phyloP scores from a whole-genome alignment of 2,797 vertebrate genomes.

The Anas capensis region DNA sequence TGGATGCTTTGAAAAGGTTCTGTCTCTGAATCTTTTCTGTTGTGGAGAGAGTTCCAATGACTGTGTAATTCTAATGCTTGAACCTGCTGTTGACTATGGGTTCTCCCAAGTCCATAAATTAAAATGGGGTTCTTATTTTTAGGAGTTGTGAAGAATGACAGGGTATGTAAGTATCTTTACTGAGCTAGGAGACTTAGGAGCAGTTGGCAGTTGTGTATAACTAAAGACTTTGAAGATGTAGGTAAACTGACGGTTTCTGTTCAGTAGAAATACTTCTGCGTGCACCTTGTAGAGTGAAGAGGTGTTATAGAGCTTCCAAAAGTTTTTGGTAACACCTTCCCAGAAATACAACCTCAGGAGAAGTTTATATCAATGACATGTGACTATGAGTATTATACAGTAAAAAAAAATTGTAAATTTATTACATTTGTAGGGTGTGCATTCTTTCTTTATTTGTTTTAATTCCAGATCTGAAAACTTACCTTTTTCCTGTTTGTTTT shows the following conservation, averaged over 20 bases:
- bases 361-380: not conserved
- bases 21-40: not conserved
- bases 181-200: not conserved
- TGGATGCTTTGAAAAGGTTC: not conserved
- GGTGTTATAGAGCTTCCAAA: not conserved
- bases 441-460: not conserved
- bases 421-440: not conserved
- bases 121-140: not conserved
- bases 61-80: not conserved
- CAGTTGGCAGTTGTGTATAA: not conserved
- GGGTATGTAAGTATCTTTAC: fast-evolving
- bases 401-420: not conserved
- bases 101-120: not conserved
- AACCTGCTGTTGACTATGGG: fast-evolving
- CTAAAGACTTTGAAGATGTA: not conserved
- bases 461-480: constrained; percentile 51
- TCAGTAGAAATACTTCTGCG: not conserved
- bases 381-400: not conserved
- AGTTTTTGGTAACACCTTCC: not conserved
- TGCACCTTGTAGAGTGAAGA: not conserved
- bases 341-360: not conserved
- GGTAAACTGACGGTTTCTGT: not conserved
- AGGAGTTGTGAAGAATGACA: not conserved
- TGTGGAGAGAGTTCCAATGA: not conserved
- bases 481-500: constrained; percentile 2